A percentile compares a stretch with the other conserved stretches of the same genome.
Evolutionary conservation across 2,113 vertebrate species (phyloP).

Genomic region (Meriones unguiculatus): DNA sequence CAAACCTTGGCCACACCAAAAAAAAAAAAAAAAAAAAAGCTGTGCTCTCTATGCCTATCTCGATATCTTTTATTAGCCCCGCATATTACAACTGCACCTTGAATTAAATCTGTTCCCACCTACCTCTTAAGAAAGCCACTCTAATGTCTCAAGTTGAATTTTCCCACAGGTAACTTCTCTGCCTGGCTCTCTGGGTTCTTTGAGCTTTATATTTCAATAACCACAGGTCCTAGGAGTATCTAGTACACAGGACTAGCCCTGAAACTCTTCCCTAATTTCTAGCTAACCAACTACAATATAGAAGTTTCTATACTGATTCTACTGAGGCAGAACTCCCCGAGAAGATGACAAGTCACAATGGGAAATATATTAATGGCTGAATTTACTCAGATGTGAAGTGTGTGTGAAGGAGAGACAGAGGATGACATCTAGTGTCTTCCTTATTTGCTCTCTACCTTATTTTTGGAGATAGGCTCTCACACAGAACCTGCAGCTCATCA

Average conservation of each 20-base stretch:
- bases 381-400: neutral
- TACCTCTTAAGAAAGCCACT: neutral
- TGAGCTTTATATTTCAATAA: neutral
- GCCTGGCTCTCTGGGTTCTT: neutral
- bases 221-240: neutral
- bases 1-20: neutral
- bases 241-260: neutral
- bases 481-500: neutral
- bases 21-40: slow-evolving; percentile 50
- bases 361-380: neutral
- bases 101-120: slow-evolving; percentile 5
- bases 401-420: neutral
- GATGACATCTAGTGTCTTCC: neutral
- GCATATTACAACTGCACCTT: neutral
- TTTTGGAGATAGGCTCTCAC: neutral
- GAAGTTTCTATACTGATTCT: slow-evolving; percentile 1
- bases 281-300: slow-evolving; percentile 1
- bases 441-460: neutral
- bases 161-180: neutral
- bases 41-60: neutral
- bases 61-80: neutral
- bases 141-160: neutral
- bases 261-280: slow-evolving; percentile 35
- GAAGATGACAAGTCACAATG: neutral
- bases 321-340: slow-evolving; percentile 23